Evolutionary conservation across 37 sponge, comb jelly and placozoan species (phyloP).

Genomic region (Eunapius fragilis): DNA sequence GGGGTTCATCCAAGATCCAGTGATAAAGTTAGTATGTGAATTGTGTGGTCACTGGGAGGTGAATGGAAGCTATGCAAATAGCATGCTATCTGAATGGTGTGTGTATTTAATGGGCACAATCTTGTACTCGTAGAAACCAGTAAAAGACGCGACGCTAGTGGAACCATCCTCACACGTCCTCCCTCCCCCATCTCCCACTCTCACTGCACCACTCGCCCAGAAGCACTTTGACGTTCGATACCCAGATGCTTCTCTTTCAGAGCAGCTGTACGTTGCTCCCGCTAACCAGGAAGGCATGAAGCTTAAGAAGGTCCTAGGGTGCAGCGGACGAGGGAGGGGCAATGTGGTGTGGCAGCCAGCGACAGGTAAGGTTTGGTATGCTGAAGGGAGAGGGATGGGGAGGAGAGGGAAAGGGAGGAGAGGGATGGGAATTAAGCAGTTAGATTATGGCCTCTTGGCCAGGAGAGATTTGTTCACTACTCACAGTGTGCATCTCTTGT

Average conservation of each 20-base stretch:
- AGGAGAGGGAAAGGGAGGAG: background rate
- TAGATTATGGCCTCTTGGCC: no score
- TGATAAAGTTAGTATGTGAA: background rate
- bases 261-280: conserved; percentile 61
- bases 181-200: conserved; percentile 2
- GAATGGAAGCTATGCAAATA: no score
- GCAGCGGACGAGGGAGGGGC: conserved; percentile 39
- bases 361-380: conserved; percentile 41
- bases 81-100: background rate
- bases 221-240: conserved; percentile 20
- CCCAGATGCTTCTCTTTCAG: conserved; percentile 9
- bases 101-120: background rate
- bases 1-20: background rate
- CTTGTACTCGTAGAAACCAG: background rate
- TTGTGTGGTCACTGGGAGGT: background rate
- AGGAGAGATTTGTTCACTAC: background rate
- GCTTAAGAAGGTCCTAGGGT: conserved; percentile 57
- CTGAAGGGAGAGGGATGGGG: background rate
- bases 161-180: background rate
- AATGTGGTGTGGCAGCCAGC: conserved; percentile 80
- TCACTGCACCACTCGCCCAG: conserved; percentile 8
- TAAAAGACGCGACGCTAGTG: background rate
- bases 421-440: no score
- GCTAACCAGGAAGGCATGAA: conserved; percentile 54
- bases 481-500: conserved; percentile 9